Conservation (phyloP, 2,888 invertebrate genomes). For the Agriopis marginaria region DNA sequence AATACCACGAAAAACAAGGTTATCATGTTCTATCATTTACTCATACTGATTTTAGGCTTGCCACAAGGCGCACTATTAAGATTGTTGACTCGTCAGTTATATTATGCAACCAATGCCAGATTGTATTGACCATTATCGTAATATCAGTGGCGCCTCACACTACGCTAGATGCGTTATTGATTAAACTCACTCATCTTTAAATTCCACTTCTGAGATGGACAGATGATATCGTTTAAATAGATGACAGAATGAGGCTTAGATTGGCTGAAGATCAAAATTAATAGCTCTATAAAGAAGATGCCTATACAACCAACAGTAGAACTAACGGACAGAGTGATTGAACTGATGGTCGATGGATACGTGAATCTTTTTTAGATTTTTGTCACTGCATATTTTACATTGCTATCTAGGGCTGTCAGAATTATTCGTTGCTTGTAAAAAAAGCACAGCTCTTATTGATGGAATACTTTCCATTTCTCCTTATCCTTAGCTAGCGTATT, state of each 20-base stretch:
- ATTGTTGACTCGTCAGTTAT: slow-evolving; percentile 9
- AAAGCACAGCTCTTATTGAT: not conserved
- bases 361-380: not conserved
- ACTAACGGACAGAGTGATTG: not conserved
- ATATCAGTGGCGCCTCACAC: slow-evolving; percentile 21
- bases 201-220: slow-evolving; percentile 22
- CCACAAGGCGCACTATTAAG: not conserved
- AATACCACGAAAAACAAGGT: not conserved
- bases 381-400: not conserved
- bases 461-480: not conserved
- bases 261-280: slow-evolving; percentile 22
- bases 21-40: not conserved
- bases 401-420: not conserved
- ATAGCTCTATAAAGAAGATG: slow-evolving; percentile 20
- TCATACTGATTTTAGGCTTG: not conserved
- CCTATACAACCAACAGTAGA: slow-evolving; percentile 7
- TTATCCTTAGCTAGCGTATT: not conserved
- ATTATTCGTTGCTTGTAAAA: not conserved
- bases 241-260: slow-evolving; percentile 25
- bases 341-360: not conserved
- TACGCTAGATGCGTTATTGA: slow-evolving; percentile 31
- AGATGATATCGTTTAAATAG: slow-evolving; percentile 28
- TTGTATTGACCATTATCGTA: slow-evolving; percentile 19
- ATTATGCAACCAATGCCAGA: slow-evolving; percentile 21
- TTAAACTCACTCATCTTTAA: slow-evolving; percentile 26